phyloP scores from a whole-genome alignment of 2,113 vertebrate species.

The Scopus umbretta region DNA sequence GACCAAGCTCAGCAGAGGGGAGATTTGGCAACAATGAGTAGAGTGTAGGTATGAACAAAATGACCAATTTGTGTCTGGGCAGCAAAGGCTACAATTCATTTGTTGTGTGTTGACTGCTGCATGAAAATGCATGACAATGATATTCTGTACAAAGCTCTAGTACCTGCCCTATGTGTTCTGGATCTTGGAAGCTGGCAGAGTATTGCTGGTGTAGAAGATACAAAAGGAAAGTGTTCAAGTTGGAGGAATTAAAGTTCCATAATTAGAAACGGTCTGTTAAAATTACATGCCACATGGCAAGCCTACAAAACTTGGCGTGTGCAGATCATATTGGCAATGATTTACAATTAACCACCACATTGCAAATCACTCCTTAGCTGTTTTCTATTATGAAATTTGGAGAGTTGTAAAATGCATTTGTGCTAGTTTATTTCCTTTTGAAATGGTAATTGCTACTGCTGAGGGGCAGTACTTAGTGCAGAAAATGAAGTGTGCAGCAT shows the following conservation, averaged over 20 bases:
- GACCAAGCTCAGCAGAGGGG: not conserved
- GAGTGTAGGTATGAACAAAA: not conserved
- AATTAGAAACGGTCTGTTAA: conserved; percentile 16
- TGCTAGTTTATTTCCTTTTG: conserved; percentile 60
- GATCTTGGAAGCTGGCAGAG: not conserved
- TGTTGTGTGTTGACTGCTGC: not conserved
- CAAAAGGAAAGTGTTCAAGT: not conserved
- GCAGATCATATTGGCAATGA: not conserved
- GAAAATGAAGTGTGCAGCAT: conserved; percentile 51
- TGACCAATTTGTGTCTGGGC: not conserved
- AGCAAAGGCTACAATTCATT: not conserved
- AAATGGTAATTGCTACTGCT: conserved; percentile 60
- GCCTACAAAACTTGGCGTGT: not conserved
- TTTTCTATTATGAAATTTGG: conserved; percentile 46
- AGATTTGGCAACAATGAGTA: not conserved
- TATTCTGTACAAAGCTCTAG: not conserved
- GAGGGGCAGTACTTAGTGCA: conserved; percentile 51
- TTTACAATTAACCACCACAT: conserved; percentile 39
- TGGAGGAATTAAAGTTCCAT: conserved; percentile 3
- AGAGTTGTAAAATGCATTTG: conserved; percentile 42
- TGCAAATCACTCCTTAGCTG: conserved; percentile 27
- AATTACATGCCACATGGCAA: not conserved
- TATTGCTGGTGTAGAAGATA: not conserved
- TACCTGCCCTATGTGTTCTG: not conserved
- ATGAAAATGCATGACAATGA: not conserved